Evolutionary conservation across 2,888 invertebrate species (phyloP), one percentile per base, ranked within the genome.

Genomic region (Marasmarcha lunaedactyla): DNA sequence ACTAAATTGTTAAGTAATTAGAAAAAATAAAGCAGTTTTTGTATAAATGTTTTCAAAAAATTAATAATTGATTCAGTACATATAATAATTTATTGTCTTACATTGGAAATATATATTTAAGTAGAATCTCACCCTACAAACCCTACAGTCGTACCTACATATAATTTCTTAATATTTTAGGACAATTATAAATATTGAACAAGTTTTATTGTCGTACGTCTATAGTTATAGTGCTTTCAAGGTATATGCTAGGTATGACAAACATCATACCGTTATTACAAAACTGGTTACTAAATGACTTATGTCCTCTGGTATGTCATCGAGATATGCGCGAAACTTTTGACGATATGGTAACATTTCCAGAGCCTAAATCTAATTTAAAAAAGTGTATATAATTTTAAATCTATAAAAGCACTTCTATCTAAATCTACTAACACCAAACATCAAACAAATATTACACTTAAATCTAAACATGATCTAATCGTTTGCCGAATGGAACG

Each of bases 331-430:
- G 9, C 30, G 2, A 11, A n/a, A 3, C n/a, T 9, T 11, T 30
- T 10, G 30, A 20, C 20, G 20, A 30, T 30, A 30, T 30, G 30
- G 30, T n/a, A 7, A 30, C 30, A 11, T n/a, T 30, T 9, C 25
- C 30, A 42, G 49, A 44, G 49, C 46, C 52, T 48, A 46, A 51
- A 51, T 55, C 50, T 51, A 47, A 55, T 45, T 51, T 50, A 55
- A 52, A 47, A 52, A 48, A 52, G 48, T 45, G 47, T 50, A 46
- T 45, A 49, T 48, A 45, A 54, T 20, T 20, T 50, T 57, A 59
- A 53, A 48, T 67, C 74, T 78, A 77, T 69, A 71, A 76, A 81
- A 79, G 77, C 78, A 78, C 76, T 79, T 76, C 59, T 58, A 55
- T 54, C 77, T 79, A 78, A 59, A 40, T 49, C 66, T 71, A 71